Evolutionary conservation across 2,888 invertebrate species (phyloP), one percentile per base, ranked within the genome.

Genomic region (Drosophila barbarae): DNA sequence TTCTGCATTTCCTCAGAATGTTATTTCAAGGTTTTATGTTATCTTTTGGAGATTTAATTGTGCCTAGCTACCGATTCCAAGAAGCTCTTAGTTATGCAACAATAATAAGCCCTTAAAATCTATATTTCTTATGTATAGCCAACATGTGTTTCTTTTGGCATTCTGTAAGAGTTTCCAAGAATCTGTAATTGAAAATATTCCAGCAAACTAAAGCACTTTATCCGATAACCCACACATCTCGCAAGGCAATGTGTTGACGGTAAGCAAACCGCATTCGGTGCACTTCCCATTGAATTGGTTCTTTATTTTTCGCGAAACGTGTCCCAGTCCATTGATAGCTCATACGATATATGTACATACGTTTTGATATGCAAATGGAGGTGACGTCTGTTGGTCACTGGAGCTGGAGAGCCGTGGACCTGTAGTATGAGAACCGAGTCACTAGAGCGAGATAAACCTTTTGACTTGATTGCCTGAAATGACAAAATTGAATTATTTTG

Each of bases 401-500:
- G 13, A 30, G 44, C 28, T 12, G 57, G 36, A 54, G 26, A 52
- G 15, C 15, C 3, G 21, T 39, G 35, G 34, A 42, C 35, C 13
- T 18, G 30, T 46, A 13, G 38, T 35, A 13, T 23, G 44, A 47
- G 63, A 51, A 42, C 26, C 66, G 68, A 46, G 79, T 58, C 76
- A 79, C 57, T 65, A 63, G 74, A 69, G 77, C 64, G 57, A 71
- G 70, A 78, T 74, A 77, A 72, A 72, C 67, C 77, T 80, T 64
- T 71, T 66, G 53, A 50, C 69, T 80, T 82, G 81, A 82, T 82
- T 82, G 81, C 73, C 75, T 84, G 79, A 82, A 63, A 84, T 81
- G 81, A 69, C 69, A 71, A 79, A 83, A 83, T 84, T 84, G 72
- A 83, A 83, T 83, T 84, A 83, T 83, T 80, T 80, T 82, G 78